phyloP scores from a whole-genome alignment of 2,113 vertebrate genomes.

The Todiramphus chloris region DNA sequence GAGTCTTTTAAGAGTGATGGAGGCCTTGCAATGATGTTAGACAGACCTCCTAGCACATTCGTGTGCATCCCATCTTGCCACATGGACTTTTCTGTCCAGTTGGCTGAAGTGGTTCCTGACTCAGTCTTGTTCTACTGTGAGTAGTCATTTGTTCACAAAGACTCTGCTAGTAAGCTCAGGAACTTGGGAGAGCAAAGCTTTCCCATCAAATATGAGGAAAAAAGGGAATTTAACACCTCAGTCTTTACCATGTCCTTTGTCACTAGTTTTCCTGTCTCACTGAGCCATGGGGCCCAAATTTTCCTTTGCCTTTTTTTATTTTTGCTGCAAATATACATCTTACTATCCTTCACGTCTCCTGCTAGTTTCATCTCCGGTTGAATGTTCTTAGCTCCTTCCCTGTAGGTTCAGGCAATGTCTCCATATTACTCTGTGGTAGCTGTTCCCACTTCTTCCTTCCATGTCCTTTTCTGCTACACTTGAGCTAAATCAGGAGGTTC shows the following conservation, averaged over 20 bases:
- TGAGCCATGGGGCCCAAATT: rapidly evolving
- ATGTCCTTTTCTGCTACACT: neutral
- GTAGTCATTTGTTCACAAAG: neutral
- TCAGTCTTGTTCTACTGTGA: neutral
- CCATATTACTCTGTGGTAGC: neutral
- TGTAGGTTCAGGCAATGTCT: neutral
- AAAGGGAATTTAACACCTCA: neutral
- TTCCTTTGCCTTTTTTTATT: neutral
- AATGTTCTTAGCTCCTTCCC: neutral
- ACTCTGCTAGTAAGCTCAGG: neutral
- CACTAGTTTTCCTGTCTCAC: neutral
- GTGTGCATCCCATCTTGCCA: neutral
- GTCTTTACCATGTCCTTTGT: neutral
- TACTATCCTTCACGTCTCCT: neutral
- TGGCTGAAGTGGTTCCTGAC: neutral
- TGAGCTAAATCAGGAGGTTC: neutral
- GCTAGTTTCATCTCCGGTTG: neutral
- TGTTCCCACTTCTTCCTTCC: neutral
- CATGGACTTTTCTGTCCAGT: neutral
- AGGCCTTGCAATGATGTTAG: neutral
- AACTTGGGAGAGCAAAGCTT: neutral
- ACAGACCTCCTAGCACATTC: neutral
- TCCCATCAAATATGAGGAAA: too few relatives aligned
- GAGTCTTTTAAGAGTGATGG: neutral
- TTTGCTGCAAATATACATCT: neutral